A percentile compares a stretch with the other conserved stretches of the same genome.
Conservation (phyloP, 2,113 vertebrate genomes). For the Propithecus coquereli region DNA sequence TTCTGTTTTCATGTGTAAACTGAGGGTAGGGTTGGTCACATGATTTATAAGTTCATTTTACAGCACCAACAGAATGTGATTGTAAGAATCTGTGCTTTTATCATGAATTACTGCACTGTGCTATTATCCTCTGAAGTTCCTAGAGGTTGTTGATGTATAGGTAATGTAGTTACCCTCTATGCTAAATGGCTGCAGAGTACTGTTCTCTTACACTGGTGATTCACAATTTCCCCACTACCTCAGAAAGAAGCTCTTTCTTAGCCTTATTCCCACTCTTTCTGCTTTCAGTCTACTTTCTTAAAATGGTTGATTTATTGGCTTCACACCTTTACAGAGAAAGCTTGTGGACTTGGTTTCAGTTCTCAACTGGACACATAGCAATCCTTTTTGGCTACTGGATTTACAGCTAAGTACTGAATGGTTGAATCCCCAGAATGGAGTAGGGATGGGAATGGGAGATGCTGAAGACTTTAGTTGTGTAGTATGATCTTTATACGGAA, state of each 20-base stretch:
- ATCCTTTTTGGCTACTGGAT: neutral
- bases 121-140: neutral
- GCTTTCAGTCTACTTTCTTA: neutral
- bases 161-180: neutral
- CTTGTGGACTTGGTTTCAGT: constrained; percentile 25
- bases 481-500: neutral
- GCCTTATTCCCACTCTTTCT: neutral
- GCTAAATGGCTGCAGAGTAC: neutral
- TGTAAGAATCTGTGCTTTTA: neutral
- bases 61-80: neutral
- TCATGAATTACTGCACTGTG: neutral
- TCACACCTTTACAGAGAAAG: constrained; percentile 17
- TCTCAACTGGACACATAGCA: neutral
- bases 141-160: neutral
- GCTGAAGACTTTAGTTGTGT: neutral
- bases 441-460: neutral
- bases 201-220: neutral
- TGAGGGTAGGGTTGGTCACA: neutral
- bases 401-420: neutral
- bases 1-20: constrained; percentile 40
- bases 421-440: neutral
- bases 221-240: neutral
- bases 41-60: constrained; percentile 24
- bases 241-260: neutral
- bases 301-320: neutral